Evolutionary conservation across 2,888 invertebrate genomes (phyloP), one percentile per base, ranked within the genome.

Genomic region (Neoaliturus tenellus): DNA sequence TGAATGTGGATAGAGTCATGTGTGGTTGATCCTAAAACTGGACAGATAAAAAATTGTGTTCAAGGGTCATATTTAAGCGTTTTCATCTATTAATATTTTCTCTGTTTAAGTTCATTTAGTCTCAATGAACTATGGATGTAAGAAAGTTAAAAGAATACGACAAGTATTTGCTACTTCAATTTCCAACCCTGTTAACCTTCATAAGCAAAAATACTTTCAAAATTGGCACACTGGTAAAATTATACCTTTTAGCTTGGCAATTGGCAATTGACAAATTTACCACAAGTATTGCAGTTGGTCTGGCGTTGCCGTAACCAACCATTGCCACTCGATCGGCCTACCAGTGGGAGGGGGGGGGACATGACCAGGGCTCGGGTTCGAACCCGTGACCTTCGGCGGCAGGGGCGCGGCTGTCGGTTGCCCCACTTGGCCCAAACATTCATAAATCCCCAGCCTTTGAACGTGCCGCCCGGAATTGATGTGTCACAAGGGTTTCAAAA

Each of bases 311-410:
- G 25, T 8, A 55, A 23, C 23, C 20, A 3, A 1, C 55, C 55
- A 55, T 55, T 55, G 8, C 55, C 25, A 48, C 48, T 48, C 48
- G 23, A 55, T 55, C 25, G 23, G 44, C 3, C 14, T 12, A 12
- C 6, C 6, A 12, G 10, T 44, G 44, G 10, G 44, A 17, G 44
- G 2, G 23, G 20, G 23, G 48, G 48, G 5, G 14, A 48, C 48
- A n/a, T n/a, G 39, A 48, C 48, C 48, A 48, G 48, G 25, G 55
- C n/a, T n/a, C 55, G 62, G 31, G 62, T 31, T 62, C 31, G 62
- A 62, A 62, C 62, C 62, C 28, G 62, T 31, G 62, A 62, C 62
- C 62, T 62, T 62, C 62, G 17, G 12, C 14, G 51, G 10, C 8
- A 12, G 39, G 12, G 39, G 39, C 51, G 51, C 3, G 20, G 20